These are phyloP conservation scores for Phasianus colchicus DNA, from an alignment of 2,113 vertebrate species.

Conservation along the genomic window DNA sequence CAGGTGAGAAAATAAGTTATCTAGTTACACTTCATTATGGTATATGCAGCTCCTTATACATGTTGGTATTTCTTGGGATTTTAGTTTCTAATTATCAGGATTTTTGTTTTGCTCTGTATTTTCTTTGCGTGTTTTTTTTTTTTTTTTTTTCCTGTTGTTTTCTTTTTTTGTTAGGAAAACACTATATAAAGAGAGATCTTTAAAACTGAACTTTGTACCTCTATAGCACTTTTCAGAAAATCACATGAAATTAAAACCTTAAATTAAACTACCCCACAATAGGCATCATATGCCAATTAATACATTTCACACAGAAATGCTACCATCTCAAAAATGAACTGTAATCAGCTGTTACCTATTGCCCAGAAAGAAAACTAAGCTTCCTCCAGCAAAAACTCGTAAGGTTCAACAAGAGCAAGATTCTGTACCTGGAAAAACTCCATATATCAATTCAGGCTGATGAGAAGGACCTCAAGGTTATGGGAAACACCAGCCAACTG, in stretches of 20 bases:
- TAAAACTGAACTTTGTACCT: neutral
- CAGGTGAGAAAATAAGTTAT: neutral
- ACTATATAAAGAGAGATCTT: neutral
- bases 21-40: neutral
- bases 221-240: neutral
- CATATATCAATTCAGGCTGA: neutral
- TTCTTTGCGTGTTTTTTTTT: too few species aligned
- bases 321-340: neutral
- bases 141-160: too few species aligned
- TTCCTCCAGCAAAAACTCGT: neutral
- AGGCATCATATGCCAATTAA: neutral
- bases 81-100: neutral
- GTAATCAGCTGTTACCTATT: neutral
- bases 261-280: neutral
- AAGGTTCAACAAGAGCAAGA: neutral
- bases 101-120: too few species aligned
- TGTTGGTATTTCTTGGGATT: neutral
- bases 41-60: neutral
- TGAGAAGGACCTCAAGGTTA: neutral
- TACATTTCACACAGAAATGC: neutral
- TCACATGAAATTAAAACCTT: neutral
- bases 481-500: neutral
- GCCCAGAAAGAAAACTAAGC: neutral
- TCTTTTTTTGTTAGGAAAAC: neutral
- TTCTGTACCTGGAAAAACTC: neutral